Percentiles rank a stretch among this genome's conserved stretches.
Conservation (phyloP, 1,140 invertebrate species). For the Potamilus streckersoni region DNA sequence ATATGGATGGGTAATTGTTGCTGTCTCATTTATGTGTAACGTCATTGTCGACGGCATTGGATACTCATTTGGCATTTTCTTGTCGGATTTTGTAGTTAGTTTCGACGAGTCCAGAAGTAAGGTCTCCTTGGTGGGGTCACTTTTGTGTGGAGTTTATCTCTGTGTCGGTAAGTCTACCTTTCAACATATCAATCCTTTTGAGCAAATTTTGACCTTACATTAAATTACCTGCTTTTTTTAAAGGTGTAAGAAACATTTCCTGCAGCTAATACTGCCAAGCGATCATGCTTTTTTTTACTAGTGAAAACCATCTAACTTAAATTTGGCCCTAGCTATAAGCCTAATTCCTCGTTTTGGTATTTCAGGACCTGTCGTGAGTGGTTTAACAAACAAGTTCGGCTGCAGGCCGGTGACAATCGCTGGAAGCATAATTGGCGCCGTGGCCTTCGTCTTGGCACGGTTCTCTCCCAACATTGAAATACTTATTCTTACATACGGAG, state of each 20-base stretch:
- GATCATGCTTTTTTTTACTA: background rate
- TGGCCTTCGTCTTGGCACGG: conserved; percentile 81
- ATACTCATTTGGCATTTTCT: conserved; percentile 92
- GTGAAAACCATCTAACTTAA: no score
- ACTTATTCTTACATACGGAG: conserved; percentile 94
- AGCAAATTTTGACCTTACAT: no score
- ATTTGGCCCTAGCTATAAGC: background rate
- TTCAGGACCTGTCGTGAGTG: conserved; percentile 88
- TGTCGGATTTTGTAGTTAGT: conserved; percentile 86
- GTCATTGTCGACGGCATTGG: conserved; percentile 95
- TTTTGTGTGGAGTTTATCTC: conserved; percentile 62
- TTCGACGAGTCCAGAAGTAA: conserved; percentile 86
- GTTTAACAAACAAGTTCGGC: conserved; percentile 89
- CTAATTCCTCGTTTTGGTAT: conserved; percentile 2
- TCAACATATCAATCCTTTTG: no score
- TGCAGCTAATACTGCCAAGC: background rate
- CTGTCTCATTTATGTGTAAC: conserved; percentile 88
- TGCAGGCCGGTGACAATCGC: conserved; percentile 89
- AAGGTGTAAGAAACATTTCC: background rate
- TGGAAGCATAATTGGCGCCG: conserved; percentile 82
- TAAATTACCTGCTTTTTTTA: no score
- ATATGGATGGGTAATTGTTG: conserved; percentile 82
- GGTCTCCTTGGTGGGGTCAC: conserved; percentile 87
- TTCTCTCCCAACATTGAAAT: conserved; percentile 84
- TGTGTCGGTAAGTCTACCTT: conserved; percentile 54